Evolutionary conservation across 2,113 vertebrate species (phyloP), one percentile per base, ranked within the genome.

Genomic region (Dunckerocampus dactyliophorus): DNA sequence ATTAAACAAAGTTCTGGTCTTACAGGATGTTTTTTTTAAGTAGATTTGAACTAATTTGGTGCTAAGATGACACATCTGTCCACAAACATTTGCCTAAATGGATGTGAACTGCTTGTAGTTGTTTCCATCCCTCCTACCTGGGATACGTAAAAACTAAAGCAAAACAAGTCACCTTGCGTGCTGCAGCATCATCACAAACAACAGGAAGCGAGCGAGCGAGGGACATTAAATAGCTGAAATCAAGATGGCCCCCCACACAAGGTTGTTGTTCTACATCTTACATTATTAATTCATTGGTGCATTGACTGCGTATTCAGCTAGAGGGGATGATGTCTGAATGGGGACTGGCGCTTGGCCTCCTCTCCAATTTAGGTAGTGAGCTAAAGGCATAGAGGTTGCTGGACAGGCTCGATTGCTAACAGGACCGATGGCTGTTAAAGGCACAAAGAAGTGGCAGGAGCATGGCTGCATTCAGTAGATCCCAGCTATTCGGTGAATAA

Each of bases 251-350:
- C 68, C 79, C 57, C 31, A 34, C 31, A 34, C 31, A 34, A 51
- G 63, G 65, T 72, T 74, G 78, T 80, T 87, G 84, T 88, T 87
- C 79, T 80, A 87, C 87, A 89, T 87, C 87, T 76, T 82, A 87
- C 84, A 90, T 90, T 87, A 90, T 84, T 89, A 88, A 90, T 90
- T 89, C 83, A 90, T 84, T 31, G 71, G 74, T 1, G 63, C 83
- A 89, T 91, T 81, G 89, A 90, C 85, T 85, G 82, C 62, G 71
- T 79, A 58, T 85, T 87, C 71, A 84, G 82, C 78, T 79, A 72
- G 68, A 76, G 79, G 71, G 65, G 71, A 72, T 48, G 61, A 65
- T 75, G 81, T 76, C 72, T 75, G 67, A 79, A 54, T 71, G 63
- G 48, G 76, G 58, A 70, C 47, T 43, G 31, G 56, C 62, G 6